Evolutionary conservation across 2,797 vertebrate genomes (phyloP), one percentile per base, ranked within the genome.

Genomic region (Molossus alvarezi): DNA sequence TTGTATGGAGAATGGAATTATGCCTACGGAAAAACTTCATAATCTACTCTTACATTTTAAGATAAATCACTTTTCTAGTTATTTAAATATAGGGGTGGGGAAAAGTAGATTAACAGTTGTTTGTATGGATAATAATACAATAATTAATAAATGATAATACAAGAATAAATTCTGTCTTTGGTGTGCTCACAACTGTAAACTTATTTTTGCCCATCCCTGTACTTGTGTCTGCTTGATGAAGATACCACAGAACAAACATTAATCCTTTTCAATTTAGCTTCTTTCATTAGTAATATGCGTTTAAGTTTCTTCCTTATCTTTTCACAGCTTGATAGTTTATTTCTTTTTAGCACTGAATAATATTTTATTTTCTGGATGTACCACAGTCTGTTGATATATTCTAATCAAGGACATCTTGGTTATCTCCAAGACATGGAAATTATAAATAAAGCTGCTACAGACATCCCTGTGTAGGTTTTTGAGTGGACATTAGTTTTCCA

Each of bases 11-110:
- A 76, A 14, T 60, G 75, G 20, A 76, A 71, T 73, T 64, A 81
- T 48, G 18, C 15, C 15, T 25, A 23, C 53, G 20, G 8, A 48
- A 45, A 69, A 90, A 18, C 25, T 10, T 86, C 15, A 81, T 77
- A 64, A 81, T 77, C 55, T 82, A 53, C 73, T 6, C 29, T 9
- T n/a, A 25, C 58, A 60, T 79, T 67, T 93, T 86, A 96, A 65
- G 4, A 37, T 60, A 57, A 57, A 57, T 57, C 55, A 18, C 55
- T 57, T 57, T 6, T 57, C 17, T 57, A 57, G 17, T 18, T 57
- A 57, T 17, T 17, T 57, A 57, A 57, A 57, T 57, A 57, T 13
- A 53, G 51, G 51, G 55, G 18, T 57, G 55, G 18, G 14, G 15
- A 57, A 57, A 57, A 4, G 55, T 57, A 57, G 55, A 17, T 57